These are phyloP conservation scores for Eurytoma californica DNA, from an alignment of 2,888 invertebrate genomes.

Conservation along the genomic window DNA sequence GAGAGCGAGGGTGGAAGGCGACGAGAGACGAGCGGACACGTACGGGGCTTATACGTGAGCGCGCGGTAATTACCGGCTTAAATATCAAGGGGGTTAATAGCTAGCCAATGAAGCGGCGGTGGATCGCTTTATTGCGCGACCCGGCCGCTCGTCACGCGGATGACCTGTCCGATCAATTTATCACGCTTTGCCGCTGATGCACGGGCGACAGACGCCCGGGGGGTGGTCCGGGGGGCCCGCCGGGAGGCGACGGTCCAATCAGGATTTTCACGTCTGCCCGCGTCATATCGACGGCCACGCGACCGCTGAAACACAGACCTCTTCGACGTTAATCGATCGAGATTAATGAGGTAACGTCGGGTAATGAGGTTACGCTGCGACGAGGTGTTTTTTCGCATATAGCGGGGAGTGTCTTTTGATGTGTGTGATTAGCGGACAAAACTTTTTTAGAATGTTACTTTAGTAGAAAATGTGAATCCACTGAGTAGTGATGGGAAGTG, in stretches of 20 bases:
- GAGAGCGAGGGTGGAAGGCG: background rate
- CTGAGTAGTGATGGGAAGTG: too few relatives aligned
- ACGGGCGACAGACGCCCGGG: background rate
- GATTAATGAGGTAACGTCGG: background rate
- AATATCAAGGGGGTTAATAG: constrained; percentile 69
- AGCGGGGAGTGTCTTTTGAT: background rate
- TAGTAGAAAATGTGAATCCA: too few relatives aligned
- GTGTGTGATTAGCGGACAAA: too few relatives aligned
- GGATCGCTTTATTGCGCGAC: constrained; percentile 59
- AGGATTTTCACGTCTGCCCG: constrained; percentile 16
- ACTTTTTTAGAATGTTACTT: background rate
- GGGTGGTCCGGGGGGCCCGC: background rate
- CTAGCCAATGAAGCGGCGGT: constrained; percentile 63
- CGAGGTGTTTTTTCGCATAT: background rate
- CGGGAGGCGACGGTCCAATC: constrained; percentile 24
- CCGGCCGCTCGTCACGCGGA: constrained; percentile 10
- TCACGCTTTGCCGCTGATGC: constrained; percentile 32
- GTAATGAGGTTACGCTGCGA: background rate
- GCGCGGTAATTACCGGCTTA: constrained; percentile 70
- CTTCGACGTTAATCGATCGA: constrained; percentile 19
- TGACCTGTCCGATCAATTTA: constrained; percentile 50
- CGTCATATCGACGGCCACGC: background rate
- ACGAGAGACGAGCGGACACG: background rate
- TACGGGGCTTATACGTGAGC: constrained; percentile 56
- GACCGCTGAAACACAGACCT: background rate